Conservation (phyloP, 2,888 invertebrate species). For the Magallana nippona region DNA sequence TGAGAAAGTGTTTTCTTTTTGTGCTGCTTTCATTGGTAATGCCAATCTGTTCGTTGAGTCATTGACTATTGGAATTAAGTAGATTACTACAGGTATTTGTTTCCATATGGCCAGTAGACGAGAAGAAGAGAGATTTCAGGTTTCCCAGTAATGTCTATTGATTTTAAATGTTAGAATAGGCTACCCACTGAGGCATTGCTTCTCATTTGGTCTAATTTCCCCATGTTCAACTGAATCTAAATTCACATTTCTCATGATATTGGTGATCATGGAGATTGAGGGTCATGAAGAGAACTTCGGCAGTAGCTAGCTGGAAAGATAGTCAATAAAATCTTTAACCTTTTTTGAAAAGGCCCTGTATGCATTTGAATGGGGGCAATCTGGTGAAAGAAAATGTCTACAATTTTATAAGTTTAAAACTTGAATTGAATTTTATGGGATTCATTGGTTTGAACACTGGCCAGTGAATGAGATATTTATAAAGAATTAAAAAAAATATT, state of each 20-base stretch:
- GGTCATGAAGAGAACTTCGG: background rate
- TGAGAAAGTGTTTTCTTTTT: background rate
- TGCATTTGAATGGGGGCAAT: background rate
- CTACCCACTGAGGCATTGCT: constrained; percentile 2
- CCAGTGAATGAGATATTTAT: too few species aligned
- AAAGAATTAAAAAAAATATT: too few species aligned
- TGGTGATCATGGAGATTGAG: constrained; percentile 25
- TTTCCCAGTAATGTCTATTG: background rate
- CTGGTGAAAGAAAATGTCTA: background rate
- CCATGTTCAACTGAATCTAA: constrained; percentile 17
- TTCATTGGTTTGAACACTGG: too few species aligned
- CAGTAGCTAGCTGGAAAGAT: background rate
- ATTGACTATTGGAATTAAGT: background rate
- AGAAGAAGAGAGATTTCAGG: constrained; percentile 20
- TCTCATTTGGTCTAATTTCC: constrained; percentile 27
- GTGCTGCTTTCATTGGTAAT: background rate
- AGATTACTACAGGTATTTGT: background rate
- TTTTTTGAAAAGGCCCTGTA: background rate
- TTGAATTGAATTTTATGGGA: too few species aligned
- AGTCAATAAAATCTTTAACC: constrained; percentile 18
- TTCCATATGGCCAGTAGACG: constrained; percentile 3
- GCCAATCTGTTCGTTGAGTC: background rate
- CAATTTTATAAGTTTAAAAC: background rate
- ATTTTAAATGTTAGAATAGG: constrained; percentile 1
- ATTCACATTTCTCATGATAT: constrained; percentile 33